Conservation (phyloP, 92 coral and sea anemone genomes). For the Parazoanthus atlanticus region DNA sequence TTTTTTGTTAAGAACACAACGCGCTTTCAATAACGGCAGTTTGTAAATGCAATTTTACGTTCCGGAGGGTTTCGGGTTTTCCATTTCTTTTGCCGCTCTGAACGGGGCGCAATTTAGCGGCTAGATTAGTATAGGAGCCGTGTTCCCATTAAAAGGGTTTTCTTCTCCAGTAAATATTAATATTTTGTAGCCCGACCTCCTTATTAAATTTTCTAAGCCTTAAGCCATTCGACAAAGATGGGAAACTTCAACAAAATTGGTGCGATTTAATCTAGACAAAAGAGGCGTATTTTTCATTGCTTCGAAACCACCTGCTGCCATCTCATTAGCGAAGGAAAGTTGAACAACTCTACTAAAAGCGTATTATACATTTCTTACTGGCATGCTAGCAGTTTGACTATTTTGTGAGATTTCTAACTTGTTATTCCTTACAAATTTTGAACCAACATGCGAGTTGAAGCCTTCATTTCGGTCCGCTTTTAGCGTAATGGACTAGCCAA, state of each 20-base stretch:
- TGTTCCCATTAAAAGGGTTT: slow-evolving; percentile 23
- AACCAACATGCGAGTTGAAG: not conserved
- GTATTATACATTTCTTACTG: not conserved
- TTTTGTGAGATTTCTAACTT: not conserved
- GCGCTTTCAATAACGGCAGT: not conserved
- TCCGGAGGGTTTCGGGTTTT: not conserved
- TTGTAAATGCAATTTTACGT: slow-evolving; percentile 29
- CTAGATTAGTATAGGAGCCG: slow-evolving; percentile 11
- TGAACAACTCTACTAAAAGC: slow-evolving; percentile 10
- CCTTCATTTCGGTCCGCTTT: slow-evolving; percentile 26
- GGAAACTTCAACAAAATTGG: slow-evolving; percentile 74
- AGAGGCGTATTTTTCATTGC: slow-evolving; percentile 61
- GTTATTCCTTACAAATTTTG: not conserved
- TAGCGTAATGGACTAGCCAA: slow-evolving; percentile 46
- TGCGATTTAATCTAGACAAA: slow-evolving; percentile 74
- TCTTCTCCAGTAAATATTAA: slow-evolving; percentile 28
- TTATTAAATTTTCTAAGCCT: slow-evolving; percentile 61
- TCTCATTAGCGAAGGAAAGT: slow-evolving; percentile 56
- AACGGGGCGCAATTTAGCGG: slow-evolving; percentile 3
- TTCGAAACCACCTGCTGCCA: slow-evolving; percentile 73
- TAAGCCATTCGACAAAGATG: slow-evolving; percentile 76
- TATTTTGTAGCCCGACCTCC: slow-evolving; percentile 24
- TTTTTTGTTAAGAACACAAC: slow-evolving; percentile 30
- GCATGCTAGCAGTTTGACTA: not conserved
- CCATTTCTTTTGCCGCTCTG: not conserved